Base-by-base conservation (phyloP, 2,888 invertebrate species). In the Myathropa florea region DNA sequence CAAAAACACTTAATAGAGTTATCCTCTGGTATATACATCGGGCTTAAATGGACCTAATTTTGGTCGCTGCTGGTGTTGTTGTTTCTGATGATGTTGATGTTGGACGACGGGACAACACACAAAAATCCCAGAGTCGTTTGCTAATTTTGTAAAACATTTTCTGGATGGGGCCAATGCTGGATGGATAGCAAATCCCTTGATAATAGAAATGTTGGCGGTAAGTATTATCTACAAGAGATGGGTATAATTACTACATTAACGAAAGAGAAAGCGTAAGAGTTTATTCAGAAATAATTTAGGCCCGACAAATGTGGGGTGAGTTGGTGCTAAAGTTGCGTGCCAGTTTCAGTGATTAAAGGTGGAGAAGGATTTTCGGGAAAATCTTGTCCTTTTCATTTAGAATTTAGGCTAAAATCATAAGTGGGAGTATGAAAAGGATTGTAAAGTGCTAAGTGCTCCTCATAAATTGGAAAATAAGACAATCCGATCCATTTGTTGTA, bases 231-330 rank as follows among this genome's bases (percentile, higher is more conserved):
- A 1, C 28, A 57, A 57, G 71, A 57, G 64, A 65, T 65, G 78
- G 78, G 64, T 76, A 46, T 75, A 79, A 79, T 79, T 79, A 79
- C 71, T 64, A 46, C 36, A 79, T 64, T 79, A 79, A 71, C 64
- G 33, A 39, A 23, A 12, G 64, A n/a, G 36, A 28, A 57, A 39
- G 39, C 53, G 71, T 60, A 39, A n/a, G 65, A 75, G 61, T 71
- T 71, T 71, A 79, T 71, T 71, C 64, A n/a, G 63, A 70, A 63
- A 63, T 57, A 63, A 70, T 70, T 63, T 64, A 65, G n/a, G 28
- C 33, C n/a, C 70, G 26, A 68, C 67, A 55, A 67, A 30, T 55
- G 55, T 3, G 24, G 33, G 63, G 30, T 28, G 60, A n/a, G n/a
- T 18, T 26, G 65, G 7, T 39, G 39, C 33, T 12, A 7, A 26